Evolutionary conservation across 2,888 invertebrate genomes (phyloP).

Genomic region (Melanostoma mellinum): DNA sequence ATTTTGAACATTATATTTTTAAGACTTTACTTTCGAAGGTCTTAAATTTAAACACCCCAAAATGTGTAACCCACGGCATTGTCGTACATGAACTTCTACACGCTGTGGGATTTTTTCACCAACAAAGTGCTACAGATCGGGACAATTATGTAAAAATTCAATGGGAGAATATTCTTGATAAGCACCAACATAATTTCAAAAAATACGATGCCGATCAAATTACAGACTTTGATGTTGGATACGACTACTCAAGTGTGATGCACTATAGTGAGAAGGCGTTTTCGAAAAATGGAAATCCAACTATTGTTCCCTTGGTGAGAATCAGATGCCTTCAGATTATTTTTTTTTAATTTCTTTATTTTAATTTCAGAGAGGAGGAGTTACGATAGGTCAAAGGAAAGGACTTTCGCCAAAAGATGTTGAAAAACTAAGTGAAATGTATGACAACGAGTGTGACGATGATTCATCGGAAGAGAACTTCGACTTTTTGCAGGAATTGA

Average conservation of each 20-base stretch:
- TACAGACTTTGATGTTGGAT: slow-evolving; percentile 86
- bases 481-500: slow-evolving; percentile 54
- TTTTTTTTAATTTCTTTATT: neutral
- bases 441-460: slow-evolving; percentile 80
- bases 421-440: slow-evolving; percentile 83
- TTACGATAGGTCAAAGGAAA: slow-evolving; percentile 83
- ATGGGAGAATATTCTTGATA: slow-evolving; percentile 86
- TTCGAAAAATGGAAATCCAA: slow-evolving; percentile 86
- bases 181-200: slow-evolving; percentile 84
- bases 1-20: neutral
- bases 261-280: slow-evolving; percentile 88
- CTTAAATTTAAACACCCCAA: slow-evolving; percentile 83
- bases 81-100: slow-evolving; percentile 91
- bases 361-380: slow-evolving; percentile 80
- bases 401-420: slow-evolving; percentile 83
- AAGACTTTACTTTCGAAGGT: slow-evolving; percentile 77
- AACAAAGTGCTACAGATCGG: slow-evolving; percentile 90
- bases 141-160: slow-evolving; percentile 89
- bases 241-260: slow-evolving; percentile 89
- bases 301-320: slow-evolving; percentile 85
- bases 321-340: neutral
- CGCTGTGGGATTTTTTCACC: slow-evolving; percentile 91
- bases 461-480: slow-evolving; percentile 62
- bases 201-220: slow-evolving; percentile 86
- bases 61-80: slow-evolving; percentile 85